phyloP scores from a whole-genome alignment of 2,888 invertebrate species.

The Drosophila demipolita region DNA sequence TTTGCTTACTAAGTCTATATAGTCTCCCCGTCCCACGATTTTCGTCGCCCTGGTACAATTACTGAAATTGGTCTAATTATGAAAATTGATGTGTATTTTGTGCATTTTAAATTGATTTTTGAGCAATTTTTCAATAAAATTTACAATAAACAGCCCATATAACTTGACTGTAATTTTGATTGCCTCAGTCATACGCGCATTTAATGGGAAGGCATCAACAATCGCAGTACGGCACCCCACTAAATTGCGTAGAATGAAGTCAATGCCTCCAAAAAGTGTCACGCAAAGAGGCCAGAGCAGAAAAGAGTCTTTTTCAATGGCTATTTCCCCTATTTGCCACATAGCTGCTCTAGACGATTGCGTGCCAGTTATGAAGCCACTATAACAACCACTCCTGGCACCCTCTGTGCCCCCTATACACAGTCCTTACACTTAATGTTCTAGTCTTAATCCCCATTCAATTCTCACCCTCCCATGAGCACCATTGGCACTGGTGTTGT shows the following conservation, averaged over 20 bases:
- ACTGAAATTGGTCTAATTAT: conserved; percentile 35
- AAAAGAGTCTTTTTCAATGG: conserved; percentile 18
- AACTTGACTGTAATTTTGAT: conserved; percentile 5
- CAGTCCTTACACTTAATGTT: not conserved
- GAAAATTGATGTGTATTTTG: conserved; percentile 1
- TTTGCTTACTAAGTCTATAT: not conserved
- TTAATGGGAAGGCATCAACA: not conserved
- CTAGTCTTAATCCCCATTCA: not conserved
- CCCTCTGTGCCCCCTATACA: not conserved
- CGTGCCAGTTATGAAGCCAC: conserved; percentile 61
- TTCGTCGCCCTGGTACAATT: conserved; percentile 21
- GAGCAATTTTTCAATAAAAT: conserved; percentile 21
- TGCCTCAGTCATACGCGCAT: not conserved
- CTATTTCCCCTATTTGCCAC: conserved; percentile 19
- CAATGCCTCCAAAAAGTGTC: conserved; percentile 56
- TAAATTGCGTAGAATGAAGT: conserved; percentile 55
- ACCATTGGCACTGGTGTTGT: conserved; percentile 67
- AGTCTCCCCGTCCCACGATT: not conserved
- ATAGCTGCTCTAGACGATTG: conserved; percentile 52
- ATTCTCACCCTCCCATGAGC: conserved; percentile 21
- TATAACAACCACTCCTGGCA: not conserved
- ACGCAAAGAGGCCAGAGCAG: conserved; percentile 34
- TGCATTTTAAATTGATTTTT: conserved; percentile 41
- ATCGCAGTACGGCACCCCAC: not conserved
- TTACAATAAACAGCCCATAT: conserved; percentile 7